Evolutionary conservation across 2,888 invertebrate genomes (phyloP), one percentile per base, ranked within the genome.

Genomic region (Catocala sponsa): DNA sequence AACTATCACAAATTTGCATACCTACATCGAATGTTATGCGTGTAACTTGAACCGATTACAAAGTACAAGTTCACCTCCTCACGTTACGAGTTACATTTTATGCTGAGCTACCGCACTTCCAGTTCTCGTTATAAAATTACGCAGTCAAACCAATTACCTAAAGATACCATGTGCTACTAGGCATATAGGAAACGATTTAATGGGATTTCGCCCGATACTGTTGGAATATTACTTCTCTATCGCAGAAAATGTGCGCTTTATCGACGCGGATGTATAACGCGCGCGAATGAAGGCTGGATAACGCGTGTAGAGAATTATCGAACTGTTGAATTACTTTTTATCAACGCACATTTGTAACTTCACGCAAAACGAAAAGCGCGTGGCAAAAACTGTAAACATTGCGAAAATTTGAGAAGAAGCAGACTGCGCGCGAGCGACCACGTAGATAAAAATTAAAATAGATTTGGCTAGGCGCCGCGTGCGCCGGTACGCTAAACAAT

Each of bases 371-470:
- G 61, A 65, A 58, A 68, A 70, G 12, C 72, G 70, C 64, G 70
- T 65, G 76, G 75, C 65, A 60, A 72, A 52, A 78, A 79, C 74
- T 77, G 86, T 91, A 90, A 90, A 91, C 88, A 90, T 86, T 89
- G 90, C 89, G 89, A 92, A 92, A 91, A 91, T 81, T 64, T 82
- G 81, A 81, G 77, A 76, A 72, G 81, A 78, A 76, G 80, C 86
- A 87, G 87, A 88, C 86, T 79, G 85, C 84, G 86, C 80, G 83
- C 78, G 82, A 78, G 72, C 76, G 79, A 78, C 74, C 87, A 82
- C 89, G 89, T 86, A 91, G 89, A 89, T 91, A 89, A 91, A 91
- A 88, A 86, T 90, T 78, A 82, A 93, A 93, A 93, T 93, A 93
- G 93, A 92, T 84, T 92, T 93, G 93, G 93, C 93, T 86, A 87